Percentiles rank a stretch among this genome's conserved stretches.
Evolutionary conservation across 2,888 invertebrate genomes (phyloP).

Genomic region (Aspidiotus destructor): DNA sequence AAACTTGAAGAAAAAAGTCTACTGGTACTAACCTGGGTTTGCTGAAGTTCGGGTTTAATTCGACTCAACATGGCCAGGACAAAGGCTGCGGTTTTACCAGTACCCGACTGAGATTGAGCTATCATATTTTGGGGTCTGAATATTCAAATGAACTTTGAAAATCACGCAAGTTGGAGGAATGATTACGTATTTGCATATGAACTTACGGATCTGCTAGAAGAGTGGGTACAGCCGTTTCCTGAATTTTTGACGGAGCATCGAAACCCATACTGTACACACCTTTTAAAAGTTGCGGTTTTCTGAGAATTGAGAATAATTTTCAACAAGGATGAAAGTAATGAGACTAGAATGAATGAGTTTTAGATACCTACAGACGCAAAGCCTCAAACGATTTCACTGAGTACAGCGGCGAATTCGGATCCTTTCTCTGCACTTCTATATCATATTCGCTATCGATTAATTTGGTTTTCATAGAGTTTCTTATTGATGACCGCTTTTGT

Average conservation of each 20-base stretch:
- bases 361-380: slow-evolving; percentile 56
- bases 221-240: slow-evolving; percentile 90
- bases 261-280: slow-evolving; percentile 95
- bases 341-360: background rate
- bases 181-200: background rate
- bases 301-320: slow-evolving; percentile 39
- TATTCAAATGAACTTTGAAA: background rate
- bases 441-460: slow-evolving; percentile 77
- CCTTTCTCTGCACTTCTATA: slow-evolving; percentile 79
- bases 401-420: slow-evolving; percentile 87
- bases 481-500: slow-evolving; percentile 75
- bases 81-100: slow-evolving; percentile 99
- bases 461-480: slow-evolving; percentile 83
- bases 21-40: slow-evolving; percentile 55
- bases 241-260: slow-evolving; percentile 97
- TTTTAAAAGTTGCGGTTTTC: slow-evolving; percentile 79
- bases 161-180: no score
- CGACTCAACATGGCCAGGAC: slow-evolving; percentile 91
- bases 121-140: slow-evolving; percentile 88
- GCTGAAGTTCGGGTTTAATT: slow-evolving; percentile 65
- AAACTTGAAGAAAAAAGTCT: no score
- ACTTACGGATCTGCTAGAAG: slow-evolving; percentile 79
- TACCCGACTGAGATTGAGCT: slow-evolving; percentile 97
- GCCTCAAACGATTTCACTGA: slow-evolving; percentile 86
- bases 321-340: no score